Evolutionary conservation across 92 coral and sea anemone genomes (phyloP), one percentile per base, ranked within the genome.

Genomic region (Porites lobata): DNA sequence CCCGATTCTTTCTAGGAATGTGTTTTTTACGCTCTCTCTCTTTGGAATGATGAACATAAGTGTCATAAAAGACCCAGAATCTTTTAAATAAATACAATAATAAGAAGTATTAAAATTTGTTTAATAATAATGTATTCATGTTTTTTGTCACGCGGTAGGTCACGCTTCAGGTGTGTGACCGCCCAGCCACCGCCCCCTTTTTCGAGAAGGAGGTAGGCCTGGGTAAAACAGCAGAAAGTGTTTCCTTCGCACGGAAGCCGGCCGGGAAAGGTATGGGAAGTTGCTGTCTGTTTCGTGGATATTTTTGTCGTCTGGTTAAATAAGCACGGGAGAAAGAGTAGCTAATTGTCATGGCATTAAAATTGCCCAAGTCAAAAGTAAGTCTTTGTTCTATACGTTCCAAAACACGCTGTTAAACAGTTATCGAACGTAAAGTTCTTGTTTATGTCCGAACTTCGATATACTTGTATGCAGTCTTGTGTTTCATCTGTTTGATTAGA

Each of bases 341-440:
- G 32, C 47, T 38, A 38, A 71, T 12, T 38, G 59, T 38, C 1
- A 82, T 71, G 86, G 78, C 78, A 32, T 78, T 82, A 18, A 70
- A 29, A 82, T 50, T 56, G 8, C 86, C 86, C 15, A 82, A 82
- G 78, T 82, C 86, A 56, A 82, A 57, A 54, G 86, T 82, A 32
- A 82, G 86, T 71, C 2, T 9, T 13, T n/a, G 53, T 19, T 57
- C 3, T 6, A 10, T 10, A 56, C 4, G 61, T 56, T 11, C 15
- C 61, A 56, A 11, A 56, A 56, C 61, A 56, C 13, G 61, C 8
- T 56, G 13, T 10, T 54, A 14, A 56, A 56, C 61, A 9, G 61
- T 10, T 14, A 4, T 56, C 61, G 61, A 56, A 56, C 4, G 61
- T 14, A 56, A 10, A 14, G 61, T 56, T 56, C 61, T 14, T 38